These are phyloP conservation scores for Bos indicus DNA, from an alignment of 2,113 vertebrate genomes.

Conservation along the genomic window DNA sequence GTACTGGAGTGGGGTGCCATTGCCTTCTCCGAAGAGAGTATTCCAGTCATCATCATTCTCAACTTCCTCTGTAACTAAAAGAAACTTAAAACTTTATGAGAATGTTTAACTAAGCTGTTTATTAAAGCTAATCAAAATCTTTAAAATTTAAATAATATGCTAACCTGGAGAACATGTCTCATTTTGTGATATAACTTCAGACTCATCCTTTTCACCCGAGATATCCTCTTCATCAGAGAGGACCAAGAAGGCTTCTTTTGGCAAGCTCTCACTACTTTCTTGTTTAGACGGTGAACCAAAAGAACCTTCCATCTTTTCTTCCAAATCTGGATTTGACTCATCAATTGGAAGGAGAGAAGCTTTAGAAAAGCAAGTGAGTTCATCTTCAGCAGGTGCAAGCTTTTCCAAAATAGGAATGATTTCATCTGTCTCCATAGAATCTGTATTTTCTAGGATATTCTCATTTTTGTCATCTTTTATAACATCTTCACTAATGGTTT, in stretches of 20 bases:
- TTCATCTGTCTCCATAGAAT: constrained; percentile 85
- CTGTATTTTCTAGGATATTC: constrained; percentile 59
- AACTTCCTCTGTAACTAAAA: constrained; percentile 3
- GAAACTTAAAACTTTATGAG: neutral
- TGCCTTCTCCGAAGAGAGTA: neutral
- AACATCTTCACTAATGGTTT: constrained; percentile 63
- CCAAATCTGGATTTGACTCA: constrained; percentile 75
- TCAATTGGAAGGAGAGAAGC: constrained; percentile 76
- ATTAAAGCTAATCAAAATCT: neutral
- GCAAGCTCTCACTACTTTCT: constrained; percentile 84
- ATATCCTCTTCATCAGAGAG: constrained; percentile 88
- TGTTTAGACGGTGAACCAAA: constrained; percentile 83
- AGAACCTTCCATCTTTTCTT: constrained; percentile 81
- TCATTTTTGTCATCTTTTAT: constrained; percentile 66
- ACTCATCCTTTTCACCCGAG: constrained; percentile 80
- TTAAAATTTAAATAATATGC: neutral
- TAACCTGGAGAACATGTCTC: constrained; percentile 77
- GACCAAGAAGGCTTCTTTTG: constrained; percentile 88
- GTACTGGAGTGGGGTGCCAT: too few species aligned
- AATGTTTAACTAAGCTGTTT: neutral
- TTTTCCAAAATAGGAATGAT: constrained; percentile 87
- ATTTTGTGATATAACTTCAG: constrained; percentile 61
- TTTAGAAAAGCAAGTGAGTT: constrained; percentile 81
- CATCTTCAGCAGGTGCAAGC: constrained; percentile 81
- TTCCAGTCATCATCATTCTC: neutral